Conservation (phyloP, 37 sponge, comb jelly and placozoan species). For the Spongia lamella region DNA sequence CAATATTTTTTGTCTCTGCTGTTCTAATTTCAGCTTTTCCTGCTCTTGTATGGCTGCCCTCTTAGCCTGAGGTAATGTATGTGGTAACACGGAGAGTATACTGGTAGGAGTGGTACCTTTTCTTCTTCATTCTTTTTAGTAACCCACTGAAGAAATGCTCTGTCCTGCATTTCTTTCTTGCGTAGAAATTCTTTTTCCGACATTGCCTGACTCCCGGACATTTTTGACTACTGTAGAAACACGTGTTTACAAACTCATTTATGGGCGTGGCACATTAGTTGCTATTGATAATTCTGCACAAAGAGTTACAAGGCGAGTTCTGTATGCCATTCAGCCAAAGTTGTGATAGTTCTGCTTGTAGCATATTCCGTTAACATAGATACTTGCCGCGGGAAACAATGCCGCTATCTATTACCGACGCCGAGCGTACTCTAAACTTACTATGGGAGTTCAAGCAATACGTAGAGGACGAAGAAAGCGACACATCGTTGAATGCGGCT, state of each 20-base stretch:
- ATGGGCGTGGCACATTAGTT: too few relatives aligned
- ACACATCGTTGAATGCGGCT: conserved; percentile 33
- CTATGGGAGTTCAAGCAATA: conserved; percentile 53
- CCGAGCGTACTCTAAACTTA: conserved; percentile 51
- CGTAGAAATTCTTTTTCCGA: conserved; percentile 1
- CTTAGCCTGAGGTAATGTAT: not conserved
- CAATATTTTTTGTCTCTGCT: not conserved
- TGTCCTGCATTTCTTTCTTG: conserved; percentile 29
- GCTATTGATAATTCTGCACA: not conserved
- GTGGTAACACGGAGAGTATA: not conserved
- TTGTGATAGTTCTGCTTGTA: too few relatives aligned
- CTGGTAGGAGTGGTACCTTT: conserved; percentile 15
- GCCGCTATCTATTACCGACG: conserved; percentile 64
- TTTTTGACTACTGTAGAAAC: not conserved
- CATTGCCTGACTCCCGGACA: not conserved
- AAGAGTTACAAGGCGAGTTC: conserved; percentile 16
- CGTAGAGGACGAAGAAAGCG: conserved; percentile 11
- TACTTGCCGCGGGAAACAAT: too few relatives aligned
- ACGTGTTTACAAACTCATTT: not conserved
- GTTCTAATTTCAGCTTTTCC: not conserved
- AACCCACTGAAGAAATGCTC: conserved; percentile 68
- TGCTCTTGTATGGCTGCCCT: not conserved
- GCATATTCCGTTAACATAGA: too few relatives aligned
- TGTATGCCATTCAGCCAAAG: too few relatives aligned
- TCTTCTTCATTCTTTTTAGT: conserved; percentile 60